Percentiles rank a stretch among this genome's conserved stretches.
These are phyloP conservation scores for Syngnathus acus DNA, from an alignment of 2,797 vertebrate genomes.

Conservation along the genomic window DNA sequence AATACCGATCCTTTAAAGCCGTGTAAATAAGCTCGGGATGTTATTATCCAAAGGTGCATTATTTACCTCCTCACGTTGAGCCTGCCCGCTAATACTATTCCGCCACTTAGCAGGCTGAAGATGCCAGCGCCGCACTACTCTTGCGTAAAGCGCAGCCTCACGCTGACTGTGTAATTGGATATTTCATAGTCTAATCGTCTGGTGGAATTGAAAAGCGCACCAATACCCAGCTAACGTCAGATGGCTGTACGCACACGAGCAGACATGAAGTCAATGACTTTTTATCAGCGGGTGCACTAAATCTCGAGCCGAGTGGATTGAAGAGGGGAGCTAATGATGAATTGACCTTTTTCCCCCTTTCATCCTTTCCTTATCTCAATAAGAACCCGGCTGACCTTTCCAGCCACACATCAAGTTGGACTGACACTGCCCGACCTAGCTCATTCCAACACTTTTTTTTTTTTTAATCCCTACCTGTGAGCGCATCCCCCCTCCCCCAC, in stretches of 20 bases:
- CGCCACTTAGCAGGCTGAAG: constrained; percentile 21
- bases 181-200: constrained; percentile 30
- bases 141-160: constrained; percentile 37
- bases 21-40: neutral
- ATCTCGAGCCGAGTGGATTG: constrained; percentile 55
- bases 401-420: constrained; percentile 36
- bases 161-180: constrained; percentile 27
- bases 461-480: constrained; percentile 9
- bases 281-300: constrained; percentile 58
- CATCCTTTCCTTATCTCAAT: constrained; percentile 65
- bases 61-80: constrained; percentile 22
- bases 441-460: constrained; percentile 36
- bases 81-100: constrained; percentile 17
- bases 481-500: neutral
- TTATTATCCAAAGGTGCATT: constrained; percentile 23
- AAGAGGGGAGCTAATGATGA: constrained; percentile 65
- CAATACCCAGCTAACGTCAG: constrained; percentile 5
- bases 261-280: constrained; percentile 46
- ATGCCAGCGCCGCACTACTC: constrained; percentile 11
- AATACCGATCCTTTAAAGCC: neutral
- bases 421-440: constrained; percentile 25
- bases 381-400: constrained; percentile 69
- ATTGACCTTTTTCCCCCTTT: constrained; percentile 68
- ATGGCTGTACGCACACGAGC: constrained; percentile 8
- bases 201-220: neutral